Base-by-base conservation (phyloP, 2,888 invertebrate genomes). In the Athripsodes cinereus region DNA sequence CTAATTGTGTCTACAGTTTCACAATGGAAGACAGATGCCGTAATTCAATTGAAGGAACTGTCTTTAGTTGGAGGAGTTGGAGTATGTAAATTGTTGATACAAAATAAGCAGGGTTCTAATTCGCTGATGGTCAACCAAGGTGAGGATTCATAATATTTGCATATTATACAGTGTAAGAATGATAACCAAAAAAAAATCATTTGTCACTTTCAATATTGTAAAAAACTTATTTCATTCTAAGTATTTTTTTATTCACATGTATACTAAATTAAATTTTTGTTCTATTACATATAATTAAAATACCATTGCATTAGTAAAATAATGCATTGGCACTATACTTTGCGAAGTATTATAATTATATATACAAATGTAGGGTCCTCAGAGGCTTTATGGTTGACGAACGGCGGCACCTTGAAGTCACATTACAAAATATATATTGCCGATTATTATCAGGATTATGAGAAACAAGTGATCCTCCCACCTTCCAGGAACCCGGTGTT, bases 381-480 rank as follows among this genome's bases (percentile, higher is more conserved):
- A 5, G 63, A 63, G 56, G 56, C 44, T n/a, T 22, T 63, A 8
- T 60, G 58, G 21, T 52, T 63, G 55, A 56, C 35, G 20, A 63
- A 63, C 40, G 58, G 60, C 2, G 63, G 63, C 20, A 56, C 49
- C 13, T 58, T 61, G 13, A 40, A 53, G 11, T 61, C 57, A 57
- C 8, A 58, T 13, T 57, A 60, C 26, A 61, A 60, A 22, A n/a
- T 63, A 46, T 63, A 53, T 22, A 52, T 63, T 22, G 49, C 54
- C 6, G 19, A 31, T 8, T 53, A 53, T 40, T 53, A 55, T 11
- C 53, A 60, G 2, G 53, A 34, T 2, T 26, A 47, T 16, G 52
- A 54, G 2, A 22, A 57, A 8, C n/a, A 49, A 13, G 26, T 44
- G 31, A 58, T 40, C 16, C 22, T 61, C 6, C 20, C 57, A 35